Evolutionary conservation across 2,113 vertebrate species (phyloP), one percentile per base, ranked within the genome.

Genomic region (Pollachius pollachius): DNA sequence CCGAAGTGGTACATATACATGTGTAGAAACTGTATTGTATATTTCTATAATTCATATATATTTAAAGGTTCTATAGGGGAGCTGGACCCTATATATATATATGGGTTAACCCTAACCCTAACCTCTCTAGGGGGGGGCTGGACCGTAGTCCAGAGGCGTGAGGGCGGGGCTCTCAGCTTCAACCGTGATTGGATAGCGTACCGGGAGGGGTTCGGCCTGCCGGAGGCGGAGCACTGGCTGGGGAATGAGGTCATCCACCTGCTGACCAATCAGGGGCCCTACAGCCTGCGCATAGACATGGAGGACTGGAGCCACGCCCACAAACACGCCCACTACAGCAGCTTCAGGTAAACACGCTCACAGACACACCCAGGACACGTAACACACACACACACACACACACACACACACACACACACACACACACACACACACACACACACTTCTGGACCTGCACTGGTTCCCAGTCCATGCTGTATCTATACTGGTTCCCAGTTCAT

Each of bases 131-230:
- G 93, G 1, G 94, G 94, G 0, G 94, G 94, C 0, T 96, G 95
- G 94, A 95, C 94, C 0, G 79, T 95, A 37, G 92, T 95, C 69
- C 94, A 95, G 87, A 71, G 88, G 17, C 91, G 94, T 0, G 82
- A 85, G 3, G 93, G 94, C 0, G 94, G 94, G 3, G 90, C 92
- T 0, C 85, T 94, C 70, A 92, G 89, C 65, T 96, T 96, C 72
- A 93, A 94, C 74, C 88, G 92, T 0, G 89, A 88, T 21, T 96
- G 94, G 94, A 86, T 77, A 0, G 93, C 94, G 71, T 96, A 96
- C 68, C 90, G 79, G 0, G 89, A 92, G 0, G 94, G 94, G 0
- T 96, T 96, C 1, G 94, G 94, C 0, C 90, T 94, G 4, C 87
- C 91, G 0, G 69, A 64, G 0, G 80, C 85, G 0, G 94, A 96